phyloP scores from a whole-genome alignment of 2,888 invertebrate genomes.

The Xestia sexstrigata region DNA sequence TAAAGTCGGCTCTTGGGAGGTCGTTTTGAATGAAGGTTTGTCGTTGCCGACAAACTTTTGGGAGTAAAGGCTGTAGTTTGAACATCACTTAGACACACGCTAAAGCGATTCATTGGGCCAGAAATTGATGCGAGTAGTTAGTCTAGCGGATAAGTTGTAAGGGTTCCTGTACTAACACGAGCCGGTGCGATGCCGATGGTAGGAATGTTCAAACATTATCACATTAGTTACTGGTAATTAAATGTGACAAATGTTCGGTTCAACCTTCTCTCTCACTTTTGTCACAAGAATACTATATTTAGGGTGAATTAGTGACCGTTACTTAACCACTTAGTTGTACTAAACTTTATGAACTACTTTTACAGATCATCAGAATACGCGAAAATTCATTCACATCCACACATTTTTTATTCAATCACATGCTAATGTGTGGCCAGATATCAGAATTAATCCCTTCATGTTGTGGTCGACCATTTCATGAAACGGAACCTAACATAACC shows the following conservation, averaged over 20 bases:
- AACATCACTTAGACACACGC: constrained; percentile 25
- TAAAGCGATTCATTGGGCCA: constrained; percentile 24
- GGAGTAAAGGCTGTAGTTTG: constrained; percentile 27
- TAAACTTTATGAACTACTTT: neutral
- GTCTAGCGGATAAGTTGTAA: constrained; percentile 22
- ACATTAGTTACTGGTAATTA: neutral
- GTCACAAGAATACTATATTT: neutral
- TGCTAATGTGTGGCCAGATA: neutral
- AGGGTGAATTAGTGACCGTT: neutral
- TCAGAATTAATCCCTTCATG: neutral
- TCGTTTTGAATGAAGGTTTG: constrained; percentile 59
- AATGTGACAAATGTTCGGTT: neutral
- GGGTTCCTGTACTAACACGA: neutral
- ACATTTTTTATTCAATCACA: neutral
- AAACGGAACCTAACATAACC: neutral
- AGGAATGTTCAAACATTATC: constrained; percentile 3
- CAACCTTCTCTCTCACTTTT: neutral
- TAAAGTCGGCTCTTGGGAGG: constrained; percentile 57
- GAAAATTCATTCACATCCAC: neutral
- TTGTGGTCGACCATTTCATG: neutral
- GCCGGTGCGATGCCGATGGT: neutral
- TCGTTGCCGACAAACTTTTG: constrained; percentile 47
- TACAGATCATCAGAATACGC: neutral
- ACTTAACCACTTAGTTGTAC: neutral
- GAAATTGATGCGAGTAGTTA: constrained; percentile 32